Evolutionary conservation across 2,797 vertebrate species (phyloP), one percentile per base, ranked within the genome.

Genomic region (Hephaestus fuliginosus): DNA sequence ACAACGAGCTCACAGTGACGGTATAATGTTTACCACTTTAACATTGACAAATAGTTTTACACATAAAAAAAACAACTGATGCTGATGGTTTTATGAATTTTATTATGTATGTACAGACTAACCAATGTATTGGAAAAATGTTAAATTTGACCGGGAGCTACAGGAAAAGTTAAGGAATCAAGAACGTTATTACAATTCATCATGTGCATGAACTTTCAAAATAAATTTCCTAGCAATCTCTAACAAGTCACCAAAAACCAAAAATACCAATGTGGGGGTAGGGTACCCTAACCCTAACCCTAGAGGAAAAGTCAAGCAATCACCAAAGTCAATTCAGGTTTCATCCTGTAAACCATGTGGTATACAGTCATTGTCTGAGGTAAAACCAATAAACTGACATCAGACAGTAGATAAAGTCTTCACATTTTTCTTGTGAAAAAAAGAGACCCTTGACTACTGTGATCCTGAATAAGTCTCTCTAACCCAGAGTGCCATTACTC

Each of bases 401-500:
- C 7, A 68, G 15, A 53, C 25, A 58, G 15, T 44, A 13, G 63
- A 36, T 63, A 20, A 46, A 30, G 60, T 65, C 39, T 65, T 33
- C n/a, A 28, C 49, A 15, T 46, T 48, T 60, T 17, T 49, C 3
- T 51, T 70, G 25, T 51, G 46, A 55, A 55, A 56, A 46, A 63
- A 48, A 9, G 11, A 48, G 51, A 60, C 12, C 4, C 17, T 9
- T 48, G 10, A 64, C n/a, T 46, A 46, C 53, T 20, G 20, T 43
- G 12, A 48, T 30, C 20, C 53, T 58, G 39, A 70, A 53, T 15
- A 64, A 5, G 7, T 53, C 33, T 48, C 25, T 63, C 41, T 41
- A 67, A 43, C 13, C 9, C 44, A 28, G 17, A 64, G 41, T n/a
- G 53, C 17, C 51, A 60, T 72, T 49, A 58, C 56, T 63, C 8